Evolutionary conservation across 1,140 invertebrate species (phyloP).

Genomic region (Metaphire vulgaris): DNA sequence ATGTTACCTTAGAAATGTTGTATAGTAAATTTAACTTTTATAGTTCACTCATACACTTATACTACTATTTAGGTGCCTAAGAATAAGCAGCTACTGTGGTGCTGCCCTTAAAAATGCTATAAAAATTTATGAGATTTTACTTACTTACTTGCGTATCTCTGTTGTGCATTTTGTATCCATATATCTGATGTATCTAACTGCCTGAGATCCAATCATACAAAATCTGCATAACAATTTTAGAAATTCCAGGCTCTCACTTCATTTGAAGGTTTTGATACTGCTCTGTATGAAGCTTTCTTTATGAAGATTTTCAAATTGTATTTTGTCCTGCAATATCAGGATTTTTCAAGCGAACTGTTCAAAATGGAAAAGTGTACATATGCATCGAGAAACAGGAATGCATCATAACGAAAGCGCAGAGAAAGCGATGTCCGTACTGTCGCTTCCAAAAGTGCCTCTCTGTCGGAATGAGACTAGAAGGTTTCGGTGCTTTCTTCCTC

Average conservation of each 20-base stretch:
- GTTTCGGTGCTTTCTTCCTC: conserved; percentile 55
- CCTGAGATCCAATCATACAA: background rate
- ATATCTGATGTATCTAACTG: background rate
- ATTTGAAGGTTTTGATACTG: too few relatives aligned
- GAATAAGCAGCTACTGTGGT: too few relatives aligned
- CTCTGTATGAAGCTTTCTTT: background rate
- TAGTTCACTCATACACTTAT: too few relatives aligned
- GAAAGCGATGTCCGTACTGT: conserved; percentile 96
- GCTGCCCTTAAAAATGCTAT: too few relatives aligned
- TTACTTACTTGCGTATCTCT: too few relatives aligned
- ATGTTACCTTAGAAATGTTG: too few relatives aligned
- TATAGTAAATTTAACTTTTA: too few relatives aligned
- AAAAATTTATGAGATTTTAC: too few relatives aligned
- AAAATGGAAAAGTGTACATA: conserved; percentile 89
- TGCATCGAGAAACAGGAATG: conserved; percentile 86
- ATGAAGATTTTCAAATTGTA: background rate
- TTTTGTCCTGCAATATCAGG: conserved; percentile 55
- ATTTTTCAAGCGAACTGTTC: conserved; percentile 99
- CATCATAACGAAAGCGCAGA: conserved; percentile 94
- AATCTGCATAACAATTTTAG: background rate
- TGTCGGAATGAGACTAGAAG: conserved; percentile 99
- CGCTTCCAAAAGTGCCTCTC: conserved; percentile 98
- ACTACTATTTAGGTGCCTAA: too few relatives aligned
- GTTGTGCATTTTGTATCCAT: background rate
- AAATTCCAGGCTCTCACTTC: too few relatives aligned